Evolutionary conservation across 92 coral and sea anemone species (phyloP), one percentile per base, ranked within the genome.

Genomic region (Plumapathes pennacea): DNA sequence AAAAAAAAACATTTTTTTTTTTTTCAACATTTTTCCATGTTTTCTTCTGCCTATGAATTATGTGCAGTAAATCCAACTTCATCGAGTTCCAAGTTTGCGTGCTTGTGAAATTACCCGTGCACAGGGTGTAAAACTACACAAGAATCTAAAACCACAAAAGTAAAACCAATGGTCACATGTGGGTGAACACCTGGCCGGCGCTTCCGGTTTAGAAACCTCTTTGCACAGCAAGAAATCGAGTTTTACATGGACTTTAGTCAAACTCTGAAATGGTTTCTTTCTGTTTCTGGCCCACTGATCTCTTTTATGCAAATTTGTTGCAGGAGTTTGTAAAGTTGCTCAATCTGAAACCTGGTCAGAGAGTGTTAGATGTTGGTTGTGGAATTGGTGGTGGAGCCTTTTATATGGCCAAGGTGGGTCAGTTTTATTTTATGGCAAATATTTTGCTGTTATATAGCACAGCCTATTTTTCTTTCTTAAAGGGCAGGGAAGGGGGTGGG

Each of bases 361-460:
- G 76, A 41, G 91, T 90, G 20, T 86, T 90, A 2, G 97, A 90
- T 64, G 95, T 90, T 72, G 97, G 97, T n/a, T 87, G 96, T 71
- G 97, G 97, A 32, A 87, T 90, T 57, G 97, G 97, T 23, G 97
- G 97, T 1, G 71, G 90, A 78, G 96, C 83, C 4, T 90, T 90
- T 54, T 85, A 90, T 54, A 85, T 90, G 97, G 77, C 69, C 31
- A 81, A 86, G 95, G 98, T 92, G 86, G 47, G 62, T 24, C 11
- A 43, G 49, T 43, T 11, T 18, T 15, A 20, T 45, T 45, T 0
- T 45, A 6, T 45, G 20, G 20, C 22, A 2, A 29, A 8, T 22
- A 12, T 48, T 25, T 48, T 25, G 31, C 10, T 3, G 25, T 25
- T 48, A 1, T 19, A 13, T 14, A 5, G 10, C 25, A 23, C n/a